A percentile compares a stretch with the other conserved stretches of the same genome.
These are phyloP conservation scores for Bellardia bayeri DNA, from an alignment of 2,888 invertebrate species.

Conservation along the genomic window DNA sequence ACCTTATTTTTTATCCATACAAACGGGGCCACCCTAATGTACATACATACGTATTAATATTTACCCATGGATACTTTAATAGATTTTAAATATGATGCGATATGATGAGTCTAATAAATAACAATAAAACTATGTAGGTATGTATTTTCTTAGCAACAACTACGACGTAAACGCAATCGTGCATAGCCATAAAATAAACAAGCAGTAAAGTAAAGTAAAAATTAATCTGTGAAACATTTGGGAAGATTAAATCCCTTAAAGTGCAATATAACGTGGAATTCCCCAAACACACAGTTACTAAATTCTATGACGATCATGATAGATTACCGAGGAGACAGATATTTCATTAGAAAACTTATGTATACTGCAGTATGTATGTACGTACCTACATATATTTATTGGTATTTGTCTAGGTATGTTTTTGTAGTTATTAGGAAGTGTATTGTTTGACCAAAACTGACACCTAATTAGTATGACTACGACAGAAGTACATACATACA, in stretches of 20 bases:
- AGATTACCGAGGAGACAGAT: neutral
- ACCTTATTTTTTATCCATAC: too few species aligned
- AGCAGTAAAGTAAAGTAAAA: conserved; percentile 7
- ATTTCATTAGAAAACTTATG: neutral
- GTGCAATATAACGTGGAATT: conserved; percentile 12
- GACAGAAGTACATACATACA: neutral
- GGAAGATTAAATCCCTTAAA: neutral
- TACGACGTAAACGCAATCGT: neutral
- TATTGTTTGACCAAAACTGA: neutral
- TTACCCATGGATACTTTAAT: conserved; percentile 17
- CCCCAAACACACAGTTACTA: neutral
- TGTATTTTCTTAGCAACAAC: conserved; percentile 1
- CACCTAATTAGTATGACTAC: conserved; percentile 14
- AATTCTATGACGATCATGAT: neutral
- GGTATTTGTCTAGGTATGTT: neutral
- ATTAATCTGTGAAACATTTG: conserved; percentile 24
- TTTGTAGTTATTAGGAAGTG: neutral
- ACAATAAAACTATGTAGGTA: neutral
- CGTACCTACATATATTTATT: neutral
- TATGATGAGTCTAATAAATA: neutral
- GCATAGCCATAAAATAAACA: neutral
- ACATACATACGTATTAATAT: neutral
- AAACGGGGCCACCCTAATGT: neutral
- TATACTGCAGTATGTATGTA: neutral
- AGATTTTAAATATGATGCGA: conserved; percentile 37